Evolutionary conservation across 2,797 vertebrate genomes (phyloP).

Genomic region (Platyrinchus mystaceus): DNA sequence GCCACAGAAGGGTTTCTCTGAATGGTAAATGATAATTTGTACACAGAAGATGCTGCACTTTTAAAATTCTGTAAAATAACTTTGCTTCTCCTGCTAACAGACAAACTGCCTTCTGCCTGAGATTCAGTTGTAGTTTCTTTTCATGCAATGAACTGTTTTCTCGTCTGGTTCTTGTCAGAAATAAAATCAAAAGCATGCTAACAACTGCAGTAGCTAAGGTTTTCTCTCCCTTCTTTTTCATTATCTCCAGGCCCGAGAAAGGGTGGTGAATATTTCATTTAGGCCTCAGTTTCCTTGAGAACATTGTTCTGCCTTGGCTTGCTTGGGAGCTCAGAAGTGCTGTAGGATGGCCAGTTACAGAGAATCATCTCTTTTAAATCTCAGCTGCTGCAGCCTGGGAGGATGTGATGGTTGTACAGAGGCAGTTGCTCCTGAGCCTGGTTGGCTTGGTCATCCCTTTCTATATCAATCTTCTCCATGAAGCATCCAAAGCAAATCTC

Average conservation of each 20-base stretch:
- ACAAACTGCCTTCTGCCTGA: neutral
- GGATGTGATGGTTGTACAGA: neutral
- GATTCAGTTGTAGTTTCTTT: neutral
- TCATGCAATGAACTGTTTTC: neutral
- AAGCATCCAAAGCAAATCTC: neutral
- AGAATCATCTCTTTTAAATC: neutral
- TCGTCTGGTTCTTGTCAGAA: neutral
- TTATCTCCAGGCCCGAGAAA: neutral
- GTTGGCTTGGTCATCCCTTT: neutral
- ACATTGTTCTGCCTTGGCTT: neutral
- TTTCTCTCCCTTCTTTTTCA: neutral
- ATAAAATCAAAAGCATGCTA: neutral
- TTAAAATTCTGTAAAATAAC: neutral
- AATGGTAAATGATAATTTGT: neutral
- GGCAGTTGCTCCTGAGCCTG: neutral
- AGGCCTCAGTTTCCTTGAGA: neutral
- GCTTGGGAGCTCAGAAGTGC: neutral
- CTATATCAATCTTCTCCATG: neutral
- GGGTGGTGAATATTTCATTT: neutral
- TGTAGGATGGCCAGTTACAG: neutral
- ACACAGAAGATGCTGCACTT: neutral
- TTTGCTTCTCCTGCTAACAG: neutral
- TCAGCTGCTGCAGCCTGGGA: neutral
- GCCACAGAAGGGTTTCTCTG: neutral
- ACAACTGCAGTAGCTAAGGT: neutral